Conservation (phyloP, 2,797 vertebrate genomes). For the Nyctalus aviator region DNA sequence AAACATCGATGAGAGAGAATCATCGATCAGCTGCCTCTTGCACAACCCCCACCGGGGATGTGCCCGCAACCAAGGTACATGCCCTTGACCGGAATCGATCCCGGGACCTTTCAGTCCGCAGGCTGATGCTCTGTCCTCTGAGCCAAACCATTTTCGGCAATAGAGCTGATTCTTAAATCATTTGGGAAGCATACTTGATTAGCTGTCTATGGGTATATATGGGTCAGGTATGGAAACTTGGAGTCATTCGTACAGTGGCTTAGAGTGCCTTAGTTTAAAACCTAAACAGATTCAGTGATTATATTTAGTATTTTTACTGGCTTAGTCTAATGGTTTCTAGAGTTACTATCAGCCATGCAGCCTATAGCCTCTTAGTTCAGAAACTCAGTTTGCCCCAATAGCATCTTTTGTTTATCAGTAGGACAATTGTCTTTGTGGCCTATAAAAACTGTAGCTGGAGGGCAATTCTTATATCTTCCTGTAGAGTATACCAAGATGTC, state of each 20-base stretch:
- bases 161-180: not conserved
- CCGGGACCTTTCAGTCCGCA: no score
- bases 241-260: not conserved
- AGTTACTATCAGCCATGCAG: not conserved
- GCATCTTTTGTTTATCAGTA: not conserved
- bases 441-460: not conserved
- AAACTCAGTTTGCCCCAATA: not conserved
- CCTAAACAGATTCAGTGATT: not conserved
- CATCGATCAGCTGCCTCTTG: no score
- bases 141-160: no score
- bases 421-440: not conserved
- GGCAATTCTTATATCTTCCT: constrained; percentile 37
- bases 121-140: no score
- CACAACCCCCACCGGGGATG: no score
- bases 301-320: not conserved
- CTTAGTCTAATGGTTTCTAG: not conserved
- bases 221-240: not conserved
- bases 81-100: no score
- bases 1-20: no score
- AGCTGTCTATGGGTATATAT: not conserved
- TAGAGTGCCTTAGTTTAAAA: not conserved
- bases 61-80: no score
- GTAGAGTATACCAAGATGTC: constrained; percentile 99
- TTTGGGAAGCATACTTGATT: not conserved
- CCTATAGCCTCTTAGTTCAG: not conserved